These are phyloP conservation scores for Rotaria magnacalcarata DNA, from an alignment of 2,888 invertebrate genomes.

Conservation along the genomic window DNA sequence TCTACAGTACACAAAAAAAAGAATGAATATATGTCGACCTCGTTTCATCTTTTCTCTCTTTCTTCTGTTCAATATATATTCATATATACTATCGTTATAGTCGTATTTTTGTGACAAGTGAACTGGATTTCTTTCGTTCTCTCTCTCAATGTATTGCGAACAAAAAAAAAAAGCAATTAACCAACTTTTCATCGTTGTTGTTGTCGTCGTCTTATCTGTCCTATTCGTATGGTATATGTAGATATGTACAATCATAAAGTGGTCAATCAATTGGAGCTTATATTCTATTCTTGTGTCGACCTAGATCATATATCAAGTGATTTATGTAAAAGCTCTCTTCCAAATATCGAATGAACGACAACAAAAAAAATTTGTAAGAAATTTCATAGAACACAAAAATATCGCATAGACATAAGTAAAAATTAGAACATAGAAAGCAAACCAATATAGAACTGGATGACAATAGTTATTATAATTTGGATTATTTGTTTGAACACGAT, in stretches of 20 bases:
- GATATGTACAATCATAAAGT: neutral
- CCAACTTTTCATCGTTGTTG: slow-evolving; percentile 16
- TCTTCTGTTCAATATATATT: neutral
- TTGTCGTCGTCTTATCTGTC: neutral
- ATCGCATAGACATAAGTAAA: slow-evolving; percentile 3
- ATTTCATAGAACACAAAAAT: neutral
- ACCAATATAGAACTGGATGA: neutral
- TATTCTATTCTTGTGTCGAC: neutral
- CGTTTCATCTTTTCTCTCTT: slow-evolving; percentile 5
- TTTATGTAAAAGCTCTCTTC: slow-evolving; percentile 30
- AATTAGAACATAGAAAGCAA: neutral
- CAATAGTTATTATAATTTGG: neutral
- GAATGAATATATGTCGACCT: neutral
- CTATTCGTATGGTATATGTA: neutral
- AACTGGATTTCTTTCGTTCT: neutral
- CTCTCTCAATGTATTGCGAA: neutral
- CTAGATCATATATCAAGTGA: neutral
- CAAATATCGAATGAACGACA: neutral
- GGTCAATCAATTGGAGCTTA: slow-evolving; percentile 3
- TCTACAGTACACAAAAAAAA: slow-evolving; percentile 10
- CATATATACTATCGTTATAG: neutral
- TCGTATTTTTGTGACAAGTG: slow-evolving; percentile 13
- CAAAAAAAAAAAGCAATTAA: slow-evolving; percentile 35
- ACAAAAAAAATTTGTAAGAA: slow-evolving; percentile 11
- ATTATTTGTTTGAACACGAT: neutral